A percentile compares a stretch with the other conserved stretches of the same genome.
These are phyloP conservation scores for Cheirogaleus medius DNA, from an alignment of 2,113 vertebrate species.

Conservation along the genomic window DNA sequence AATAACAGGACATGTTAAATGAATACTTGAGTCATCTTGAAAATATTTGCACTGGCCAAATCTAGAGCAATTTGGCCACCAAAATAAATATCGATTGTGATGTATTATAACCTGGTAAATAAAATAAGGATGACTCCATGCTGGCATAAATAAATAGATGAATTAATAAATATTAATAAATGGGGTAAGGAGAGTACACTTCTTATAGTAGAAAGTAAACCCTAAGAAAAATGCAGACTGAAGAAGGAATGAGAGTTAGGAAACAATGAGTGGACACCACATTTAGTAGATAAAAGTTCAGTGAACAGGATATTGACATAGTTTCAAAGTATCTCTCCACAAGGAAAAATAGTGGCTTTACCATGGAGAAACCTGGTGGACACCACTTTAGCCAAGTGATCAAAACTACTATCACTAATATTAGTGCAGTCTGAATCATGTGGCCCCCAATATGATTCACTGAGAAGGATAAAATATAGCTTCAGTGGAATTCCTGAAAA, in stretches of 20 bases:
- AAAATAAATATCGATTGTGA: not conserved
- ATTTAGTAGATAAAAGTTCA: not conserved
- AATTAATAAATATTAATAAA: not conserved
- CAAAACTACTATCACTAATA: conserved; percentile 1
- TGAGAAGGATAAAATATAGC: not conserved
- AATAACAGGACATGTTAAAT: not conserved
- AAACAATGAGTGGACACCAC: not conserved
- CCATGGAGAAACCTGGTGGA: not conserved
- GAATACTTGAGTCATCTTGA: not conserved
- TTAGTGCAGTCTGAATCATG: not conserved
- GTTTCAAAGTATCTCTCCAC: not conserved
- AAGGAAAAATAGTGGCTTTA: not conserved
- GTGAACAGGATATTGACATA: not conserved
- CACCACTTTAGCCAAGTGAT: not conserved
- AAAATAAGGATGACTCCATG: not conserved
- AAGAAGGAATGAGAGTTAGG: not conserved
- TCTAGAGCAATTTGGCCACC: not conserved
- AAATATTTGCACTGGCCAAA: not conserved
- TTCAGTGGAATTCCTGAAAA: not conserved
- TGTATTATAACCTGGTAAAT: not conserved
- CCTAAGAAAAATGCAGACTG: not conserved
- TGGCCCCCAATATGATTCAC: not conserved
- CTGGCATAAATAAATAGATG: not conserved
- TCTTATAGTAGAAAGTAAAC: not conserved
- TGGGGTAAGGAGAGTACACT: not conserved